Evolutionary conservation across 2,888 invertebrate genomes (phyloP).

Genomic region (Thecocarcelia acutangulata): DNA sequence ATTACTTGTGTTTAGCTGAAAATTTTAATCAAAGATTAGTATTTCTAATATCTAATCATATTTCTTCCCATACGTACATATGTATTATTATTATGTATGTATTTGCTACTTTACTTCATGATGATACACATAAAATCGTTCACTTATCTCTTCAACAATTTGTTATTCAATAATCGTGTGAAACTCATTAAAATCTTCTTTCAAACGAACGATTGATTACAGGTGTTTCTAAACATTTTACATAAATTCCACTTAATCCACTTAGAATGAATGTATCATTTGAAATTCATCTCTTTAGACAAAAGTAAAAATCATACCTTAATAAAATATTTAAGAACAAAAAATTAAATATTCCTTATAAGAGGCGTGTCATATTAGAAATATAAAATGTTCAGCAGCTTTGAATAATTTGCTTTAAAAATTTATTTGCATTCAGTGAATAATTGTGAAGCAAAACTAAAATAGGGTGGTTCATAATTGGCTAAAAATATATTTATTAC

Average conservation of each 20-base stretch:
- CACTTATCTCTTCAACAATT: background rate
- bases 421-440: background rate
- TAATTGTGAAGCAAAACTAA: background rate
- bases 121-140: conserved; percentile 2
- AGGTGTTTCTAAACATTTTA: conserved; percentile 33
- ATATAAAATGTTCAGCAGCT: conserved; percentile 8
- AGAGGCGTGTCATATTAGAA: conserved; percentile 54
- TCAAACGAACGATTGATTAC: conserved; percentile 5
- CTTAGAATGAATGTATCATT: conserved; percentile 38
- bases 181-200: conserved; percentile 25
- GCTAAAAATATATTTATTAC: no score
- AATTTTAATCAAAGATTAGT: no score
- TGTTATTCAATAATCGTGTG: conserved; percentile 30
- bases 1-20: no score
- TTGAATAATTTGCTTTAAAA: background rate
- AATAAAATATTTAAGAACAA: background rate
- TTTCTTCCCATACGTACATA: no score
- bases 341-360: conserved; percentile 23
- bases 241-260: conserved; percentile 31
- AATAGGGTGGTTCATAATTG: background rate
- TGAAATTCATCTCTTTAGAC: background rate
- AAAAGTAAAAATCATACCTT: conserved; percentile 4
- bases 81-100: no score
- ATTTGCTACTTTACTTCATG: no score
- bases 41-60: no score